Percentiles rank a stretch among this genome's conserved stretches.
Evolutionary conservation across 2,797 vertebrate genomes (phyloP).

Genomic region (Myiotriccus ornatus): DNA sequence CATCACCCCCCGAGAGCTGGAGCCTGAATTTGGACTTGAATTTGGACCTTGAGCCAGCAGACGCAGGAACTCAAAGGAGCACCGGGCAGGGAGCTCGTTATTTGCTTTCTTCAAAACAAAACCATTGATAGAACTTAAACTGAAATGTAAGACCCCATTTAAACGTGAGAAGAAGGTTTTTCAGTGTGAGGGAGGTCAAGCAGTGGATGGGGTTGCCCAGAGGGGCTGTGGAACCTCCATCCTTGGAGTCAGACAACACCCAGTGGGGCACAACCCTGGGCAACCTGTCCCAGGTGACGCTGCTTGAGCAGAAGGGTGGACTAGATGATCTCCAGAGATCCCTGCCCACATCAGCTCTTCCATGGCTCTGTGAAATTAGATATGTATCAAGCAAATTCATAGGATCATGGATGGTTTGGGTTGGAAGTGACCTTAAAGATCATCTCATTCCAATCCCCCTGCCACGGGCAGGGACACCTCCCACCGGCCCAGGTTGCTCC

Average conservation of each 20-base stretch:
- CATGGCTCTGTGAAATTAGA: neutral
- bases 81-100: neutral
- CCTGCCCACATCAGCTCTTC: neutral
- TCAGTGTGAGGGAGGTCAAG: neutral
- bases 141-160: neutral
- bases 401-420: neutral
- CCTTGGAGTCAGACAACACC: neutral
- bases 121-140: neutral
- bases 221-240: neutral
- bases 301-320: neutral
- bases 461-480: neutral
- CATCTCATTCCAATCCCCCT: no score
- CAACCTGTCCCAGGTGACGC: neutral
- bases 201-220: neutral
- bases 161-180: neutral
- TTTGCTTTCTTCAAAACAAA: neutral
- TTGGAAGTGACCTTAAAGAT: neutral
- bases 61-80: accelerated
- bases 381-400: neutral
- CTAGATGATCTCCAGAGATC: neutral
- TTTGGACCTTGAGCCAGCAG: neutral
- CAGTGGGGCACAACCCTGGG: accelerated
- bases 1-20: neutral
- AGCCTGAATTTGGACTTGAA: neutral
- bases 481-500: accelerated